These are phyloP conservation scores for Palythoa grandis DNA, from an alignment of 92 coral and sea anemone genomes.

Conservation along the genomic window DNA sequence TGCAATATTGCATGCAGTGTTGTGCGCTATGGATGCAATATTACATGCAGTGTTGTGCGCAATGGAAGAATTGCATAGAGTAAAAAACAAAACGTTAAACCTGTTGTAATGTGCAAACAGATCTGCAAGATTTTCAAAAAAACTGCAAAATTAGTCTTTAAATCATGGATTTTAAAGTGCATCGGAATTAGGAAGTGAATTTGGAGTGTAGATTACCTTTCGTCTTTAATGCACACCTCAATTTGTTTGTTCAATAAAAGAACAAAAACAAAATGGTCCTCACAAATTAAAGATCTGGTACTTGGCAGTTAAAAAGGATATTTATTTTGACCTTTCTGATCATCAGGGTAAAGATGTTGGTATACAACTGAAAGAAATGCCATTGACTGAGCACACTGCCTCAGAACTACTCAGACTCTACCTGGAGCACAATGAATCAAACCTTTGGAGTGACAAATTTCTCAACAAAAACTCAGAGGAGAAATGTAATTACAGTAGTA, in stretches of 20 bases:
- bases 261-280: too few relatives aligned
- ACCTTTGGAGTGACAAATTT: slow-evolving; percentile 1
- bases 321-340: background rate
- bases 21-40: too few relatives aligned
- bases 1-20: too few relatives aligned
- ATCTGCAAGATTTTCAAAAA: too few relatives aligned
- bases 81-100: too few relatives aligned
- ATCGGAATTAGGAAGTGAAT: too few relatives aligned
- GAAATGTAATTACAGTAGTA: background rate
- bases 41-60: too few relatives aligned
- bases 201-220: too few relatives aligned
- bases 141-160: background rate
- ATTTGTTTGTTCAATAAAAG: background rate
- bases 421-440: slow-evolving; percentile 49
- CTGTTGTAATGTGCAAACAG: too few relatives aligned
- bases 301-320: background rate
- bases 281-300: background rate
- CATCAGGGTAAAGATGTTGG: slow-evolving; percentile 61
- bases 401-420: slow-evolving; percentile 84
- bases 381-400: slow-evolving; percentile 70
- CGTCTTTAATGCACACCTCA: too few relatives aligned
- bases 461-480: background rate
- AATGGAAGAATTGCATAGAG: too few relatives aligned
- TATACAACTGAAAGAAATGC: slow-evolving; percentile 67
- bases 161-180: background rate